Evolutionary conservation across 1,140 invertebrate species (phyloP).

Genomic region (Pectinophora gossypiella): DNA sequence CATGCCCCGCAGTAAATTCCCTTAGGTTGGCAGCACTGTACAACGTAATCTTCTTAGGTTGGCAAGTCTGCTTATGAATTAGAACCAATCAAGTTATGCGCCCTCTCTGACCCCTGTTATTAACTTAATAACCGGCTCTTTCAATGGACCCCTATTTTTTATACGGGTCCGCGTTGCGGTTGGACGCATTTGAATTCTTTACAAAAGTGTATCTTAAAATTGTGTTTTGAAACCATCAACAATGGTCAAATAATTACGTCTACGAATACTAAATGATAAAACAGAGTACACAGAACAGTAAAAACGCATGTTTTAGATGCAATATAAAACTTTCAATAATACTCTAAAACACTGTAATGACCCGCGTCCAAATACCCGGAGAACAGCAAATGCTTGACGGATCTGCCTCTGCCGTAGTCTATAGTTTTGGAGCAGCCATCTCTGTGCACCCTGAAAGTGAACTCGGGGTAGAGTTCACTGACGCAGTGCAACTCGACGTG

Average conservation of each 20-base stretch:
- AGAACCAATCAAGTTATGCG: neutral
- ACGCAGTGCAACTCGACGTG: slow-evolving; percentile 55
- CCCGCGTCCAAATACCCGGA: slow-evolving; percentile 55
- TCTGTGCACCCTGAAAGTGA: slow-evolving; percentile 53
- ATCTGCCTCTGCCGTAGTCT: slow-evolving; percentile 45
- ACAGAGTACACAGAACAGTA: neutral
- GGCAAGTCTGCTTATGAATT: too few relatives aligned
- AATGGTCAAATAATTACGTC: neutral
- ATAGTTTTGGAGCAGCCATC: slow-evolving; percentile 42
- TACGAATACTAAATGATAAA: neutral
- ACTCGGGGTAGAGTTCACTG: slow-evolving; percentile 46
- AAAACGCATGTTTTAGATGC: too few relatives aligned
- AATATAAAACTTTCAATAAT: too few relatives aligned
- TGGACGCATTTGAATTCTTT: neutral
- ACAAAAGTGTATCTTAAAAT: neutral
- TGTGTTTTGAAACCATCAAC: neutral
- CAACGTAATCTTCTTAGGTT: too few relatives aligned
- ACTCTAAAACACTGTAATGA: slow-evolving; percentile 58
- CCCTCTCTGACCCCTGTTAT: slow-evolving; percentile 10
- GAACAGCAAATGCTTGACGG: slow-evolving; percentile 48
- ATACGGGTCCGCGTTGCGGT: neutral
- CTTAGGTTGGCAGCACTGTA: too few relatives aligned
- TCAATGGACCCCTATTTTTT: slow-evolving; percentile 12
- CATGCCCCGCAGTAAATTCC: too few relatives aligned
- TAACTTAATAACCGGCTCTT: neutral